These are phyloP conservation scores for Trinectes maculatus DNA, from an alignment of 2,113 vertebrate genomes.

Conservation along the genomic window DNA sequence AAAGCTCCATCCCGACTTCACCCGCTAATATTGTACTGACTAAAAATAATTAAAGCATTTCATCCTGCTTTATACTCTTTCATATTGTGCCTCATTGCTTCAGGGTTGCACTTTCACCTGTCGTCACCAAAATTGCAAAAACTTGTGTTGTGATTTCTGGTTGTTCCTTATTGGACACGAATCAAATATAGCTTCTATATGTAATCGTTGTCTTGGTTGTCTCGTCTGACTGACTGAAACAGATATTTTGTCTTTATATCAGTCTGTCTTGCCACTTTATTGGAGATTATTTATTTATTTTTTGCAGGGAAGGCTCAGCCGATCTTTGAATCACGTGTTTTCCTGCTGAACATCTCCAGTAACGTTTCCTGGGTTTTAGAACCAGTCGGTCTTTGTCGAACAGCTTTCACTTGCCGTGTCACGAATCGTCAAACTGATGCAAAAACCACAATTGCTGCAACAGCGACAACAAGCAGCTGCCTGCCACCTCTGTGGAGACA, in stretches of 20 bases:
- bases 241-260: too few species aligned
- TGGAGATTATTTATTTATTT: too few species aligned
- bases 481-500: slow-evolving; percentile 20
- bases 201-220: too few species aligned
- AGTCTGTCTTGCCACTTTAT: too few species aligned
- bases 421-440: slow-evolving; percentile 13
- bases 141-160: too few species aligned
- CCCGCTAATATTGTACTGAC: slow-evolving; percentile 3
- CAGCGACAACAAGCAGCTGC: slow-evolving; percentile 24
- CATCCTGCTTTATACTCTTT: neutral
- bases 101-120: too few species aligned
- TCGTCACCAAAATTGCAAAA: too few species aligned
- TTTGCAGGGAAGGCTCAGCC: neutral
- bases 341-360: slow-evolving; percentile 12
- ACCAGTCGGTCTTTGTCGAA: slow-evolving; percentile 33
- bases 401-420: slow-evolving; percentile 21
- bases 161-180: too few species aligned
- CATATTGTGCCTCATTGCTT: neutral
- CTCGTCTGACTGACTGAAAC: too few species aligned
- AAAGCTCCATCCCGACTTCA: slow-evolving; percentile 5
- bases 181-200: too few species aligned
- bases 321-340: slow-evolving; percentile 11
- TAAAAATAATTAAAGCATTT: slow-evolving; percentile 35
- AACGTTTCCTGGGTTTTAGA: neutral
- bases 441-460: slow-evolving; percentile 29